These are phyloP conservation scores for Passer montanus DNA, from an alignment of 2,113 vertebrate genomes.

Conservation along the genomic window DNA sequence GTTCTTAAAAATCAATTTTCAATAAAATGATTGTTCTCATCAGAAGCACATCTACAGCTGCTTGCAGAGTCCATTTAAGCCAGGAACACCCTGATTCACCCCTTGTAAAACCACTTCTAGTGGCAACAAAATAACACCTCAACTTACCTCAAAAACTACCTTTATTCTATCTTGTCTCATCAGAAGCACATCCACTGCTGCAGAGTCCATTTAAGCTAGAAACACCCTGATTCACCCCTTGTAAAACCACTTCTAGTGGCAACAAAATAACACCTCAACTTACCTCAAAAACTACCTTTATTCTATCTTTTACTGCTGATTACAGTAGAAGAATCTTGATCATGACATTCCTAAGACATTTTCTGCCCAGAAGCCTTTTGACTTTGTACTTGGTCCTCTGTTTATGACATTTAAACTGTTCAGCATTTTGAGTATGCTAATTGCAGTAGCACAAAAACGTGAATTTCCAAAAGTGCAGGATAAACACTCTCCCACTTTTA, in stretches of 20 bases:
- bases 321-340: not conserved
- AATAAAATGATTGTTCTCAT: not conserved
- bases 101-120: not conserved
- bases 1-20: not conserved
- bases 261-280: not conserved
- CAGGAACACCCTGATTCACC: not conserved
- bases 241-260: not conserved
- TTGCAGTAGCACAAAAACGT: not conserved
- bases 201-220: not conserved
- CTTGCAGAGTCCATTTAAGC: not conserved
- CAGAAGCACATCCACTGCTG: not conserved
- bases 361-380: not conserved
- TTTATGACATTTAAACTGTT: not conserved
- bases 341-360: not conserved
- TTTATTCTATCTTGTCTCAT: not conserved
- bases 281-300: not conserved
- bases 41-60: not conserved
- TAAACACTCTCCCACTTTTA: not conserved
- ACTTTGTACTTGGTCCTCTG: not conserved
- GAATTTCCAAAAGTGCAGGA: not conserved
- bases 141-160: not conserved
- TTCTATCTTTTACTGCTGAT: not conserved
- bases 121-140: not conserved
- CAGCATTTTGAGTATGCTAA: not conserved
- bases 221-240: not conserved